A percentile compares a stretch with the other conserved stretches of the same genome.
Evolutionary conservation across 2,797 vertebrate species (phyloP).

Genomic region (Sebastes goodei): DNA sequence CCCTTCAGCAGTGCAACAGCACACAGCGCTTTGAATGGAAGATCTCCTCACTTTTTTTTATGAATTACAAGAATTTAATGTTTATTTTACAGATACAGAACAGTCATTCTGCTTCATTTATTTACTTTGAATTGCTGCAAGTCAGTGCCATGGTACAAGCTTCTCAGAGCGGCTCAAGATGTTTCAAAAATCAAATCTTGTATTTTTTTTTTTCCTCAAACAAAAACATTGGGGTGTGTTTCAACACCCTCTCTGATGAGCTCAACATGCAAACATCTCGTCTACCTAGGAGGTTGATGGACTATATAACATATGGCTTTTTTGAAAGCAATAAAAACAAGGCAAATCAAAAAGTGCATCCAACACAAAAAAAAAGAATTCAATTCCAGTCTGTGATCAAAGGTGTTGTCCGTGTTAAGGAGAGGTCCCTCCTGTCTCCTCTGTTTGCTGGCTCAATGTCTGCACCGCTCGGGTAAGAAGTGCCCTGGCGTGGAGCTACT

Average conservation of each 20-base stretch:
- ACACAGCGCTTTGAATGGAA: conserved; percentile 49
- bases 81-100: conserved; percentile 88
- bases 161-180: conserved; percentile 78
- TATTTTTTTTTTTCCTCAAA: conserved; percentile 53
- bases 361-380: conserved; percentile 76
- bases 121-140: conserved; percentile 83
- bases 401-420: conserved; percentile 55
- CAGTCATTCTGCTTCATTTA: conserved; percentile 81
- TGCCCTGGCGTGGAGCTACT: conserved; percentile 33
- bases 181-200: conserved; percentile 65
- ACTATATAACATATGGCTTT: conserved; percentile 89
- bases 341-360: conserved; percentile 88
- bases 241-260: conserved; percentile 78
- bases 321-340: conserved; percentile 86
- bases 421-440: conserved; percentile 53
- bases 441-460: conserved; percentile 60
- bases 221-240: conserved; percentile 75
- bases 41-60: conserved; percentile 64
- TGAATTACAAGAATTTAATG: conserved; percentile 85
- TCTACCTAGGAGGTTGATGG: conserved; percentile 81
- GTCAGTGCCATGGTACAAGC: conserved; percentile 87
- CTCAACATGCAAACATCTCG: conserved; percentile 85
- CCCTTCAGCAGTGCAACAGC: conserved; percentile 13
- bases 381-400: conserved; percentile 81
- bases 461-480: conserved; percentile 46